Base-by-base conservation (phyloP, 2,113 vertebrate genomes). In the Piprites chloris region DNA sequence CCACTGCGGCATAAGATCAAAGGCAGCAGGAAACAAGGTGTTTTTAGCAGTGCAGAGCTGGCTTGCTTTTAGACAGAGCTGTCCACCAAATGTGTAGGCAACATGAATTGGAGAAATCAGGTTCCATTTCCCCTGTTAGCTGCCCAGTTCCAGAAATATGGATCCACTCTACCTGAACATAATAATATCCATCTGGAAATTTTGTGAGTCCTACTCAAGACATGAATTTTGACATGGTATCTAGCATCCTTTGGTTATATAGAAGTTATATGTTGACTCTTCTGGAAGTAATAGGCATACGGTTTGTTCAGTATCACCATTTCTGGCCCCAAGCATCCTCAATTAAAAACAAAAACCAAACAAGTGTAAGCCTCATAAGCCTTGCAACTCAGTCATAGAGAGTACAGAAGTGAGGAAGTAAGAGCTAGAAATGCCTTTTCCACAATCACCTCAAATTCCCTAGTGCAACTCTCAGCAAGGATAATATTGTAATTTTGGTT, bases 1-100 rank as follows among this genome's bases (percentile, higher is more conserved):
- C 52, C 84, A 85, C 77, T 95, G 86, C 86, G 5, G 79, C 49
- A 23, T 13, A 73, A 47, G 82, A 93, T 94, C 87, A 96, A 96
- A 96, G 93, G 85, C 85, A 80, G 32, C 14, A 78, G 75, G 72
- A 94, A 80, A 33, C 13, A 42, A 41, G 61, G 55, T 26, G 6
- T 14, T 88, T 89, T 74, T 44, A 83, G 91, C 79, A 74, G 32
- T 26, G 67, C 67, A 71, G 82, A 58, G 37, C 13, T 66, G 18
- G 15, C 63, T 89, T 91, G 58, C 62, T 80, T 89, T 83, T 50
- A 71, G 63, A 46, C 82, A 74, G 39, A 85, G 63, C 56, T 80
- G 65, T 33, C 46, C 26, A 80, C 66, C 28, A 46, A 44, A 39
- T 61, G 10, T 59, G n/a, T 63, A 78, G 61, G 28, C 39, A 59